A percentile compares a stretch with the other conserved stretches of the same genome.
Evolutionary conservation across 2,888 invertebrate genomes (phyloP).

Genomic region (Platycheirus albimanus): DNA sequence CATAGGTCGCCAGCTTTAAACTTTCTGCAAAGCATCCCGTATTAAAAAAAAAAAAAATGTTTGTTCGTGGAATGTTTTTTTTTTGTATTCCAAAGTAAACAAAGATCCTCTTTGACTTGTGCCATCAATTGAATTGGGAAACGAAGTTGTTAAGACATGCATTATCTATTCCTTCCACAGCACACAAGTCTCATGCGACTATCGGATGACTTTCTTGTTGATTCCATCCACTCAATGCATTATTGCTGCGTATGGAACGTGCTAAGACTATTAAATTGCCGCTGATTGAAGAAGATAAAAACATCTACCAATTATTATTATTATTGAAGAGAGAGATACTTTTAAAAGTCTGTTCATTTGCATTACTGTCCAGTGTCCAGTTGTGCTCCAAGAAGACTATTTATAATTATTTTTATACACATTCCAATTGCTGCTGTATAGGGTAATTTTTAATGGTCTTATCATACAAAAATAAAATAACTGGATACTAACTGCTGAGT

Average conservation of each 20-base stretch:
- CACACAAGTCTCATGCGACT: background rate
- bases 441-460: constrained; percentile 26
- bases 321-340: background rate
- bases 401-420: constrained; percentile 34
- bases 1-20: too few species aligned
- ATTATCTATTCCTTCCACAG: constrained; percentile 3
- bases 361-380: constrained; percentile 25
- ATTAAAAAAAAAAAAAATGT: too few species aligned
- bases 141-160: background rate
- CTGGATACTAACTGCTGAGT: background rate
- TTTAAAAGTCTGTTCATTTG: constrained; percentile 26
- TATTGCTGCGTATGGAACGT: constrained; percentile 28
- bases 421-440: constrained; percentile 42
- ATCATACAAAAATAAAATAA: constrained; percentile 4
- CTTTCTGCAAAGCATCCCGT: too few species aligned
- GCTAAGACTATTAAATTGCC: constrained; percentile 47
- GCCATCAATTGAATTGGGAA: constrained; percentile 7
- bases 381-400: constrained; percentile 12
- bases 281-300: constrained; percentile 43
- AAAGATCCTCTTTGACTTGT: constrained; percentile 11
- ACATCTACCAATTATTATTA: constrained; percentile 40
- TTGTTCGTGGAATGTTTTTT: too few species aligned
- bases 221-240: background rate
- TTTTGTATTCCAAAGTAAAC: too few species aligned
- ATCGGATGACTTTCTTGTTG: constrained; percentile 21